These are phyloP conservation scores for Protomyctophum bolini DNA, from an alignment of 2,113 vertebrate species.

Conservation along the genomic window DNA sequence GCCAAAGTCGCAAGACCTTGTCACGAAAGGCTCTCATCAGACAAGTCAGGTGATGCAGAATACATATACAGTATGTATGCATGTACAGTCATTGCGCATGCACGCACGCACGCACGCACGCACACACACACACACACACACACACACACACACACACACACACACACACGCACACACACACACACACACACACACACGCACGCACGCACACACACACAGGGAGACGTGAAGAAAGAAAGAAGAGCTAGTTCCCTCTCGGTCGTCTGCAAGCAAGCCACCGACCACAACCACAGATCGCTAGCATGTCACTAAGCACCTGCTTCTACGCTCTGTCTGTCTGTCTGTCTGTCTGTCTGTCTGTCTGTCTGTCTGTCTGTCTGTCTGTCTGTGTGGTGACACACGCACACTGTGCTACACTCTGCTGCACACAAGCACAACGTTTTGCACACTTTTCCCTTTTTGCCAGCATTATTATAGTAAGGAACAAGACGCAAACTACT, in stretches of 20 bases:
- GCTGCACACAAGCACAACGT: slow-evolving; percentile 39
- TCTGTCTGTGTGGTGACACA: slow-evolving; percentile 10
- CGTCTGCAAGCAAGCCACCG: slow-evolving; percentile 76
- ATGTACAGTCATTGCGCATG: not conserved
- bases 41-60: slow-evolving; percentile 61
- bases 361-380: slow-evolving; percentile 13
- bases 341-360: not conserved
- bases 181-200: slow-evolving; percentile 35
- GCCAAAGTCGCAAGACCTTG: slow-evolving; percentile 66
- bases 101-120: not conserved
- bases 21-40: slow-evolving; percentile 64
- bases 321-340: slow-evolving; percentile 53
- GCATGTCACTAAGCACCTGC: slow-evolving; percentile 80
- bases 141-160: slow-evolving; percentile 14
- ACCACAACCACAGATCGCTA: slow-evolving; percentile 81
- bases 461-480: slow-evolving; percentile 16
- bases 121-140: slow-evolving; percentile 6
- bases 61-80: slow-evolving; percentile 38
- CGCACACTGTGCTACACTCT: slow-evolving; percentile 22
- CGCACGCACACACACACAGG: slow-evolving; percentile 34
- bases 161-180: slow-evolving; percentile 9
- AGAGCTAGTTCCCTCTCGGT: slow-evolving; percentile 75
- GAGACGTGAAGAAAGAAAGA: slow-evolving; percentile 54
- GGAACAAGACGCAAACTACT: slow-evolving; percentile 36
- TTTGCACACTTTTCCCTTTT: slow-evolving; percentile 38